Evolutionary conservation across 2,888 invertebrate genomes (phyloP).

Genomic region (Drosophila parthenogenetica): DNA sequence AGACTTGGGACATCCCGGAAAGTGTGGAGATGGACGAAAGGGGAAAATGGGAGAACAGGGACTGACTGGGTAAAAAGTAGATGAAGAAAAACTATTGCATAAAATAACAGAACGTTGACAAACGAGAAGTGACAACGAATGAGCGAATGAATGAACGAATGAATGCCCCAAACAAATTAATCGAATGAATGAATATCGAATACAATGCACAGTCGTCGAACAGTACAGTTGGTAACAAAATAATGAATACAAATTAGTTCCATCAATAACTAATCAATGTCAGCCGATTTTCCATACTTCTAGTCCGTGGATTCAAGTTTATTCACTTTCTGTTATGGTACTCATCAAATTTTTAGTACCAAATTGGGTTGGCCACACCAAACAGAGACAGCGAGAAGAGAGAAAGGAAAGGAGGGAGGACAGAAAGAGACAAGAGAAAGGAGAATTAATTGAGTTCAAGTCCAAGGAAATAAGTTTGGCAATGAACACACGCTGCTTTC

Average conservation of each 20-base stretch:
- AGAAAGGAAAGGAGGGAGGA: background rate
- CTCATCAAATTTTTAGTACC: constrained; percentile 56
- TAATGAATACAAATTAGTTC: constrained; percentile 17
- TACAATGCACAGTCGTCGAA: constrained; percentile 46
- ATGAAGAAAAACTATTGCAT: constrained; percentile 52
- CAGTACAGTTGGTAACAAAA: constrained; percentile 61
- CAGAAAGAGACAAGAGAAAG: constrained; percentile 5
- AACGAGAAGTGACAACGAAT: constrained; percentile 52
- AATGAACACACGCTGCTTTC: constrained; percentile 59
- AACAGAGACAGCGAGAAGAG: constrained; percentile 17
- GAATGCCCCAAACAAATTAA: constrained; percentile 66
- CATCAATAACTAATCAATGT: constrained; percentile 66
- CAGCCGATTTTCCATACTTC: constrained; percentile 25
- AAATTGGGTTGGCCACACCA: constrained; percentile 36
- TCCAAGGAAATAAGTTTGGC: constrained; percentile 74
- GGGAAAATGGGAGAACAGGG: background rate
- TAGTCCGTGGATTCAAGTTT: background rate
- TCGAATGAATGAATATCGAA: constrained; percentile 67
- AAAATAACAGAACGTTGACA: constrained; percentile 56
- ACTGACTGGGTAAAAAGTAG: background rate
- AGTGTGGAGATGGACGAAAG: no score
- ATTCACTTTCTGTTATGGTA: constrained; percentile 16
- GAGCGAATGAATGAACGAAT: constrained; percentile 49
- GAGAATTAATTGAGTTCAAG: constrained; percentile 62
- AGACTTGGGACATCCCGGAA: background rate